Base-by-base conservation (phyloP, 2,888 invertebrate species). In the Dione vanillae region DNA sequence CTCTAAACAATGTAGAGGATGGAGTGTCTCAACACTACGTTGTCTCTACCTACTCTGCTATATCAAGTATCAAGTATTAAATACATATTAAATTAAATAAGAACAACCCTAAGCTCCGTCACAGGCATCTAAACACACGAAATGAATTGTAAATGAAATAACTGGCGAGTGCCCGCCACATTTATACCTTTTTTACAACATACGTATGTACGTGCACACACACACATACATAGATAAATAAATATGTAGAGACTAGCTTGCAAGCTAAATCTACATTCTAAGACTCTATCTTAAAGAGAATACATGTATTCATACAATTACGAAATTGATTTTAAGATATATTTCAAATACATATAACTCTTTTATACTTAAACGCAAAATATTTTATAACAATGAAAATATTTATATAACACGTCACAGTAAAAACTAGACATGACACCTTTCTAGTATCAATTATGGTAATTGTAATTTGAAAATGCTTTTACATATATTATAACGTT, bases 101-200 rank as follows among this genome's bases (percentile, higher is more conserved):
- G 78, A 70, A 11, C 84, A 88, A 47, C 90, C 91, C 89, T 88
- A 74, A 49, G 68, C 83, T 82, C 87, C 85, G 87, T 90, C 89
- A 88, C 83, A 81, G 81, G 80, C 83, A 83, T 81, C 78, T 88
- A 88, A 90, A 91, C 86, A 91, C 85, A 91, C 88, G 88, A 85
- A 91, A 92, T 92, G 92, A 92, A 92, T 92, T 92, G 92, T 91
- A 92, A 92, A 92, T 92, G 92, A 91, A 91, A 91, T 91, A 91
- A 91, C 83, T 77, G 83, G 81, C 84, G 86, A 91, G 92, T 83
- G 83, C 77, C 77, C 58, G 68, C 54, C 68, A 59, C 67, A 65
- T 70, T 70, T 73, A 70, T 62, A 62, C 62, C 62, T 62, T 62
- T 62, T 62, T 62, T 62, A 62, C 62, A 47, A 49, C 62, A 62